A percentile compares a stretch with the other conserved stretches of the same genome.
These are phyloP conservation scores for Patella caerulea DNA, from an alignment of 2,888 invertebrate species.

Conservation along the genomic window DNA sequence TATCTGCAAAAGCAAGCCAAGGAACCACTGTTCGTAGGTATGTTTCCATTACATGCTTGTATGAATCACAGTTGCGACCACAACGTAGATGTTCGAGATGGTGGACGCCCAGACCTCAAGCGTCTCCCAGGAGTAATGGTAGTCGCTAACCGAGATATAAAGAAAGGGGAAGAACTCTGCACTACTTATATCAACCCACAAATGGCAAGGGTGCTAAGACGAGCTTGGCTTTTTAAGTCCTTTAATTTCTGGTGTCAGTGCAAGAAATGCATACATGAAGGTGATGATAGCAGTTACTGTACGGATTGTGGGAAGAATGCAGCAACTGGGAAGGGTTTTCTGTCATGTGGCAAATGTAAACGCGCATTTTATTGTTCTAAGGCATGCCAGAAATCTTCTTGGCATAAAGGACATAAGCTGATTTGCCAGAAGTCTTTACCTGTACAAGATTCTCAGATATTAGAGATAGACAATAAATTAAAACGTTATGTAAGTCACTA, in stretches of 20 bases:
- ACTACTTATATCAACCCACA: conserved; percentile 63
- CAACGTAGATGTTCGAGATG: conserved; percentile 61
- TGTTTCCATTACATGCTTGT: conserved; percentile 64
- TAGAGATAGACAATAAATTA: conserved; percentile 14
- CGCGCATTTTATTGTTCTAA: conserved; percentile 63
- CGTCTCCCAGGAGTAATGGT: conserved; percentile 56
- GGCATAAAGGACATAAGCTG: conserved; percentile 59
- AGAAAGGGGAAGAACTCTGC: conserved; percentile 56
- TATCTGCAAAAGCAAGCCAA: conserved; percentile 45
- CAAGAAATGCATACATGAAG: conserved; percentile 58
- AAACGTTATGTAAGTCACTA: neutral
- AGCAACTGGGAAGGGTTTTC: conserved; percentile 49
- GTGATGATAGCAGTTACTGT: conserved; percentile 54
- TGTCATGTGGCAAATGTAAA: conserved; percentile 59
- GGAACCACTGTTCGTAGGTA: conserved; percentile 55
- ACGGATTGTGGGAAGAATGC: conserved; percentile 54
- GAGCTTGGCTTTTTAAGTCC: conserved; percentile 63
- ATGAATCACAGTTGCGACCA: conserved; percentile 64
- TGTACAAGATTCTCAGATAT: conserved; percentile 31
- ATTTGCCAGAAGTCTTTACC: conserved; percentile 55
- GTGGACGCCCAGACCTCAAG: conserved; percentile 34
- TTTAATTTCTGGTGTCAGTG: conserved; percentile 67
- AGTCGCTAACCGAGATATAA: conserved; percentile 53
- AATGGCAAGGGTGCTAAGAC: conserved; percentile 55
- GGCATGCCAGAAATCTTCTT: conserved; percentile 57